A percentile compares a stretch with the other conserved stretches of the same genome.
Conservation (phyloP, 2,113 vertebrate species). For the Corythornis cristatus region DNA sequence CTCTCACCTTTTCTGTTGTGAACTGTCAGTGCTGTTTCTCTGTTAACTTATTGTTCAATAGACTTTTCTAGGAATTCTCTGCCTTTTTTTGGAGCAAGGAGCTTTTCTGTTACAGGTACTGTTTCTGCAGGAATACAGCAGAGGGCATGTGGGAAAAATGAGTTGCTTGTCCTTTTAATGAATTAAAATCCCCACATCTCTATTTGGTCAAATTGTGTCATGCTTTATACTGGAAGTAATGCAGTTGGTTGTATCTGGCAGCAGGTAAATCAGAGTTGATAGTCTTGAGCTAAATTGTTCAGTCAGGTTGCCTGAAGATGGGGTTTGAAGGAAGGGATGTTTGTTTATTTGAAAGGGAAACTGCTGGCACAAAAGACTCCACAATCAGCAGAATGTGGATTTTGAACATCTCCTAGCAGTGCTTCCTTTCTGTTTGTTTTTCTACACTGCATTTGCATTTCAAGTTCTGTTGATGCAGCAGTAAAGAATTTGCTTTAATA, state of each 20-base stretch:
- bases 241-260: neutral
- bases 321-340: neutral
- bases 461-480: neutral
- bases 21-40: neutral
- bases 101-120: neutral
- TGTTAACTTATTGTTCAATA: neutral
- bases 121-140: neutral
- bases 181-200: neutral
- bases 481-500: neutral
- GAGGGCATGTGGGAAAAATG: neutral
- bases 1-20: neutral
- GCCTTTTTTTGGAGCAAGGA: neutral
- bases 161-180: neutral
- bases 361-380: neutral
- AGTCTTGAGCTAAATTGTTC: neutral
- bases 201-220: neutral
- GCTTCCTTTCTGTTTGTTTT: neutral
- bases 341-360: neutral
- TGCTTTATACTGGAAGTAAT: neutral
- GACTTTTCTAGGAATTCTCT: neutral
- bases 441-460: neutral
- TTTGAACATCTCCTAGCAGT: neutral
- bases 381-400: neutral
- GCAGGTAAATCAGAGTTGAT: neutral
- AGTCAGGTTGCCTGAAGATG: neutral